Conservation (phyloP, 2,797 vertebrate genomes). For the Megalops cyprinoides region DNA sequence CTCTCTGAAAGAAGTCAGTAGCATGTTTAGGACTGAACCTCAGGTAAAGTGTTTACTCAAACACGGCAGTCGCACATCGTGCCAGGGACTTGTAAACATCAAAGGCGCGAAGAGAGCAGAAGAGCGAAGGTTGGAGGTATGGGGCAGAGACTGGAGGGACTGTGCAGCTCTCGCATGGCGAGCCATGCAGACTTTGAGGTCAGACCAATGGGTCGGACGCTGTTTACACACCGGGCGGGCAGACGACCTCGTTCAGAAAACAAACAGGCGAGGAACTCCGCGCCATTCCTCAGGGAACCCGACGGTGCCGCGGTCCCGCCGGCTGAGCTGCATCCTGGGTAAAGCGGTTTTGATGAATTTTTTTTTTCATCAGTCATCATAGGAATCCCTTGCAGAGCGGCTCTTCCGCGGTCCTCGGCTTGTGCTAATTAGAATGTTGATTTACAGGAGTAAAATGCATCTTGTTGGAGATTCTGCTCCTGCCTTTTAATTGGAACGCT, state of each 20-base stretch:
- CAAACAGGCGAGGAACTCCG: too few relatives aligned
- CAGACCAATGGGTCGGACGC: too few relatives aligned
- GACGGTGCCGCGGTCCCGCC: too few relatives aligned
- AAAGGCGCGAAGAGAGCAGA: neutral
- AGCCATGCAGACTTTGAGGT: too few relatives aligned
- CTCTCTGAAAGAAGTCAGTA: too few relatives aligned
- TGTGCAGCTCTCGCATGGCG: neutral
- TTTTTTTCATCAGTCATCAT: too few relatives aligned
- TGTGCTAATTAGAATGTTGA: conserved; percentile 1
- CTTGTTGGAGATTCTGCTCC: neutral
- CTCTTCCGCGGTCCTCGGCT: neutral
- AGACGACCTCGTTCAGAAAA: too few relatives aligned
- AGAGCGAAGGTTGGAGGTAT: neutral
- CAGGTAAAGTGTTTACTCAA: conserved; percentile 1
- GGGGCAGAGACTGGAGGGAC: neutral
- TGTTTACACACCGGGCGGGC: too few relatives aligned
- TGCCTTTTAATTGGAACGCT: conserved; percentile 22
- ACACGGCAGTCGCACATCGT: neutral
- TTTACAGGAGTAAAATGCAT: neutral
- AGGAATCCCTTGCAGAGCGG: too few relatives aligned
- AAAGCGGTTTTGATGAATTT: too few relatives aligned
- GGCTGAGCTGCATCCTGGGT: too few relatives aligned
- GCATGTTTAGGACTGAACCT: neutral
- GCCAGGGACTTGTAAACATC: neutral
- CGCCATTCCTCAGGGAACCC: too few relatives aligned